These are phyloP conservation scores for Haplotaxodon microlepis DNA, from an alignment of 2,113 vertebrate genomes.

Conservation along the genomic window DNA sequence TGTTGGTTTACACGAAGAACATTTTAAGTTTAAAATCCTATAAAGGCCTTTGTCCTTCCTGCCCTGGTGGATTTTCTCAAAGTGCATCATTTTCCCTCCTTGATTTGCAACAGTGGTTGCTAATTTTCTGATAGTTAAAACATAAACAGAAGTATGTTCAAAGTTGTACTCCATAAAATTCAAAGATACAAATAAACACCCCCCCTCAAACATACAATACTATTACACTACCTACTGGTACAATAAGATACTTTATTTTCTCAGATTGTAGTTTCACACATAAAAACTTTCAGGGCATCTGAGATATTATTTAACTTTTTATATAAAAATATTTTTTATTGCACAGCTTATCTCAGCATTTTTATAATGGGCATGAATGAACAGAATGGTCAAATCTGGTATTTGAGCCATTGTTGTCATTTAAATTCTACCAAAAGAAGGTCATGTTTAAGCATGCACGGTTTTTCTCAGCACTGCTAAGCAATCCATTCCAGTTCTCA, in stretches of 20 bases:
- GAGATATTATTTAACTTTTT: not conserved
- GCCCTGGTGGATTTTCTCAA: not conserved
- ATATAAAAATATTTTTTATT: not conserved
- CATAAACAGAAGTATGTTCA: not conserved
- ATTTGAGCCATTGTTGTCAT: not conserved
- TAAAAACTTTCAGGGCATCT: not conserved
- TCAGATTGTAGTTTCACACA: not conserved
- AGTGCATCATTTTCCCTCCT: not conserved
- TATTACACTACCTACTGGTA: not conserved
- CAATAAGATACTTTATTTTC: not conserved
- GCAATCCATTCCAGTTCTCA: not conserved
- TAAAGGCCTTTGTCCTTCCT: not conserved
- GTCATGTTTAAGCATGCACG: not conserved
- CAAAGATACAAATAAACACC: not conserved
- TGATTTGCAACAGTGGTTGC: not conserved
- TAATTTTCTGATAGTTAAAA: not conserved
- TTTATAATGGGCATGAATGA: not conserved
- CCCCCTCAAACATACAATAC: not conserved
- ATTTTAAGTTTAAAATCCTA: not conserved
- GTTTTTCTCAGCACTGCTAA: not conserved
- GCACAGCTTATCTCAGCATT: not conserved
- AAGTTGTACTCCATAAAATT: not conserved
- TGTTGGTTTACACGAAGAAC: not conserved
- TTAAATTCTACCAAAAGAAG: not conserved
- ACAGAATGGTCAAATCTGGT: not conserved